phyloP scores from a whole-genome alignment of 2,888 invertebrate genomes.

The Zonitis immaculata region DNA sequence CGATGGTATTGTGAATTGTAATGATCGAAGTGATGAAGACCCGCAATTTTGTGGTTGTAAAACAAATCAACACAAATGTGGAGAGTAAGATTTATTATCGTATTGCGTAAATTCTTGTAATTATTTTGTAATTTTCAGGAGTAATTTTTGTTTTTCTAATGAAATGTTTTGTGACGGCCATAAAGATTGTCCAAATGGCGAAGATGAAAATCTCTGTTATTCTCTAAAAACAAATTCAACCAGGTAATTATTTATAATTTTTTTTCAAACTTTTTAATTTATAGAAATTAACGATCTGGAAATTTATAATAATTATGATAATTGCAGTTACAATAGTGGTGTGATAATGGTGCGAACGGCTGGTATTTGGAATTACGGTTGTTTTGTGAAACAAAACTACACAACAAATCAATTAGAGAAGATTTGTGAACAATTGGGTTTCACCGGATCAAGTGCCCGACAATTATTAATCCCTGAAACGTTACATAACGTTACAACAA shows the following conservation, averaged over 20 bases:
- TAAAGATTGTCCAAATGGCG: slow-evolving; percentile 66
- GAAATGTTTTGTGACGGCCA: slow-evolving; percentile 76
- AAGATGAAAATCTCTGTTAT: slow-evolving; percentile 66
- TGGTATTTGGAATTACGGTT: slow-evolving; percentile 70
- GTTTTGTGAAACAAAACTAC: slow-evolving; percentile 57
- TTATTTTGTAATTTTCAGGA: too few relatives aligned
- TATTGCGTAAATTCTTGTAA: too few relatives aligned
- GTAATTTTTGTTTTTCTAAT: slow-evolving; percentile 60
- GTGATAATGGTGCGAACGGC: slow-evolving; percentile 62
- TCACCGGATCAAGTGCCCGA: slow-evolving; percentile 53
- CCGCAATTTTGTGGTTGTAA: slow-evolving; percentile 61
- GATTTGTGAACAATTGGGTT: slow-evolving; percentile 62
- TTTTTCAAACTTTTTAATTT: too few relatives aligned
- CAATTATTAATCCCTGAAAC: slow-evolving; percentile 25
- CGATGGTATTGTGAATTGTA: slow-evolving; percentile 71
- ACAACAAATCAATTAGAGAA: slow-evolving; percentile 54
- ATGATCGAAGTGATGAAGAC: slow-evolving; percentile 72
- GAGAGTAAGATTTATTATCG: slow-evolving; percentile 45
- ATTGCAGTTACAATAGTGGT: slow-evolving; percentile 51
- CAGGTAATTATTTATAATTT: neutral
- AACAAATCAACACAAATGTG: slow-evolving; percentile 51
- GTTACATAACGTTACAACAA: slow-evolving; percentile 14
- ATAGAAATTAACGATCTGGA: neutral
- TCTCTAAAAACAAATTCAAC: slow-evolving; percentile 41
- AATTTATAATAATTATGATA: neutral